Evolutionary conservation across 2,888 invertebrate species (phyloP), one percentile per base, ranked within the genome.

Genomic region (Catocala fraxini): DNA sequence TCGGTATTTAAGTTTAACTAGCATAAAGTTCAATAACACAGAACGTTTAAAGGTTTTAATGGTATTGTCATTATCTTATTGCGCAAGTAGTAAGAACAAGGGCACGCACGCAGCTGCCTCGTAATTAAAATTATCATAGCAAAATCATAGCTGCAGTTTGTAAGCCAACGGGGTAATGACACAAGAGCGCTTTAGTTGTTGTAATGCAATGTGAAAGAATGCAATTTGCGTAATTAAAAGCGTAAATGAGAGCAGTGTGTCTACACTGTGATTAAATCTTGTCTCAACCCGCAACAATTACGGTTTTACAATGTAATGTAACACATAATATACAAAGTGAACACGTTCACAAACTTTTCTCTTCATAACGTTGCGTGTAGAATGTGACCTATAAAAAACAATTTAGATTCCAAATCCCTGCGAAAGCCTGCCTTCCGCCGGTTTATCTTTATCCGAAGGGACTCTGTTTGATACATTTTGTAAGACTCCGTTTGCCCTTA

Each of bases 381-480:
- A 72, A 75, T 75, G 67, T 65, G 63, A 64, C 65, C 73, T 68
- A 77, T 68, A 82, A 80, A 81, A 87, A 86, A 86, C 87, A 84
- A 88, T 88, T 85, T 82, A 72, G 79, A 79, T 71, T 75, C 76
- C 70, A 82, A 87, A 88, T 86, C 88, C 82, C 79, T 70, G 68
- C 71, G 77, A 85, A 87, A 85, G 83, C 84, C 83, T 76, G 80
- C 81, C 80, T 83, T 82, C 75, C 75, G 73, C 70, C 71, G 80
- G 83, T 82, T 86, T 86, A 87, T 84, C 85, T 81, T 84, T 83
- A 86, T 85, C 84, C 78, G 77, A 81, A 82, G 82, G 81, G 82
- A 83, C 83, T 84, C 80, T 80, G 83, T 84, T 86, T 84, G 84
- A 84, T 83, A 83, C 82, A 79, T 80, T 85, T 79, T 71, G 77